A percentile compares a stretch with the other conserved stretches of the same genome.
phyloP scores from a whole-genome alignment of 2,797 vertebrate genomes.

The Pyrocephalus nanus region DNA sequence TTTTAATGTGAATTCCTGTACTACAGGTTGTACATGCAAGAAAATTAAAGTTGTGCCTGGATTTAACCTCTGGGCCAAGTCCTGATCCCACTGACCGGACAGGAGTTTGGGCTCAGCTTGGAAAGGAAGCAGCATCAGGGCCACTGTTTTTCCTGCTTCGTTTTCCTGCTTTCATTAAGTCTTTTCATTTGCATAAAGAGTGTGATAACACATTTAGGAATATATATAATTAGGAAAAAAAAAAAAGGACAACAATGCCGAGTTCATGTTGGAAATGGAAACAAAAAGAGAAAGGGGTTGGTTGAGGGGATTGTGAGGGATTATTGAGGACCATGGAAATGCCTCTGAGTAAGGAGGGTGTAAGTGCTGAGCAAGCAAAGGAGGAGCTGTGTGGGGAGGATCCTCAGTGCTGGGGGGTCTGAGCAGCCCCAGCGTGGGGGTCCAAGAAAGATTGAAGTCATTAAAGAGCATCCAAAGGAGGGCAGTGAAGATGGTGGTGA shows the following conservation, averaged over 20 bases:
- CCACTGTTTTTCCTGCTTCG: constrained; percentile 30
- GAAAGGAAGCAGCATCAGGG: background rate
- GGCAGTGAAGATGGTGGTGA: background rate
- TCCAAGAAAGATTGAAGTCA: no score
- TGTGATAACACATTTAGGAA: constrained; percentile 38
- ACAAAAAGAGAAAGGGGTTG: constrained; percentile 8
- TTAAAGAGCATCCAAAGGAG: background rate
- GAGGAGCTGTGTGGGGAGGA: background rate
- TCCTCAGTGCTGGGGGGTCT: background rate
- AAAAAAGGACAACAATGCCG: constrained; percentile 39
- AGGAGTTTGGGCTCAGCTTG: background rate
- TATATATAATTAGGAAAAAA: background rate
- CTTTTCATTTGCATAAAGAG: constrained; percentile 58
- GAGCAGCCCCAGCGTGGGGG: background rate
- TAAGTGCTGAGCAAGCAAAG: fast-evolving
- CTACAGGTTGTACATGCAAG: background rate
- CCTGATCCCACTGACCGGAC: background rate
- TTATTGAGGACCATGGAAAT: background rate
- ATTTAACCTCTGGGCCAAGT: background rate
- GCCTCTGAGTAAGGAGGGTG: background rate
- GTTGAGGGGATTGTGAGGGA: background rate
- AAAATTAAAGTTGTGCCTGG: background rate
- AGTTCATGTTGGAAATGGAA: constrained; percentile 36
- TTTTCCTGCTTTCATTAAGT: constrained; percentile 67
- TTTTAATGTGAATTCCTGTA: background rate